Base-by-base conservation (phyloP, 2,797 vertebrate genomes). In the Phoxinus dragarum region DNA sequence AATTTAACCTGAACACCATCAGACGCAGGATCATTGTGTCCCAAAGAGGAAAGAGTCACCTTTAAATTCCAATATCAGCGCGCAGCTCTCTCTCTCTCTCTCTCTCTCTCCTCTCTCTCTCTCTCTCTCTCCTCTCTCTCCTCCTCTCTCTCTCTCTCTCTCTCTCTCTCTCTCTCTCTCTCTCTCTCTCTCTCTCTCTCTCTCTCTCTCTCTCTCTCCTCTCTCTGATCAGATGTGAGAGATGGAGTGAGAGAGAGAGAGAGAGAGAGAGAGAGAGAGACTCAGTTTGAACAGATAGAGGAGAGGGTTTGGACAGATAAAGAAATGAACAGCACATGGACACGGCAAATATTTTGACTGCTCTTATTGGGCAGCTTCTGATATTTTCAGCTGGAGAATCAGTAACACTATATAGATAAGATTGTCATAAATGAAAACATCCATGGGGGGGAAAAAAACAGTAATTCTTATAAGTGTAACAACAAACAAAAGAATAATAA, bases 1-100 rank as follows among this genome's bases (percentile, higher is more conserved):
- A 49, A 61, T 74, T 82, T 82, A 67, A 56, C 82, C 73, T 68
- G 82, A 84, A 77, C 82, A 76, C 61, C 54, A 56, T 77, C 73
- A 42, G 64, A 31, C 2, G 2, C 49, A 44, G 64, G 47, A 84
- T 84, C 82, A 59, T 68, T 69, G 61, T 84, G 72, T 76, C 47
- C 44, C 73, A 52, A 34, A 27, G 16, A 83, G 56, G 54, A 73
- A 47, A 74, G 59, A 82, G 69, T 78, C 76, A 78, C 61, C 78
- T 80, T 67, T 80, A 66, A 67, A 66, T 67, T 80, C 59, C 78
- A 80, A 66, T 49, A 67, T 80, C 42, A 47, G 59, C 6, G 1
- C 27, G 1, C 61, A 80, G 59, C 68, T 61, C n/a, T 80, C 84
- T 66, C 68, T 69, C 68, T 69, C 27, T 27, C 27, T 27, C 27